A percentile compares a stretch with the other conserved stretches of the same genome.
These are phyloP conservation scores for Pedetes capensis DNA, from an alignment of 2,113 vertebrate species.

Conservation along the genomic window DNA sequence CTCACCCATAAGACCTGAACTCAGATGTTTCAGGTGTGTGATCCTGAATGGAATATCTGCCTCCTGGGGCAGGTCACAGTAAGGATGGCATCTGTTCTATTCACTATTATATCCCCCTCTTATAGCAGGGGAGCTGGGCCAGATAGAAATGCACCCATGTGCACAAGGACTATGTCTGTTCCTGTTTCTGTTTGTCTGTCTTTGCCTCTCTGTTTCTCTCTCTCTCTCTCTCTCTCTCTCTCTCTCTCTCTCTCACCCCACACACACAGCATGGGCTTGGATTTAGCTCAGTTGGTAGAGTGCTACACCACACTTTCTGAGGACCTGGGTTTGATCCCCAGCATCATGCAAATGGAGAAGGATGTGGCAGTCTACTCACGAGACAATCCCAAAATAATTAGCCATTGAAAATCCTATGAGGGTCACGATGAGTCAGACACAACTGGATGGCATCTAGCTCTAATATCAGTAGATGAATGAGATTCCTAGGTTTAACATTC, in stretches of 20 bases:
- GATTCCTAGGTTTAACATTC: not conserved
- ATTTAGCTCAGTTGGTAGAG: no score
- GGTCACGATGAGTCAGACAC: no score
- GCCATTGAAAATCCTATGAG: no score
- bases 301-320: no score
- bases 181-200: no score
- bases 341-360: no score
- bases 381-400: no score
- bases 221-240: not conserved
- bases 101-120: not conserved
- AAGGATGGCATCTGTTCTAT: not conserved
- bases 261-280: not conserved
- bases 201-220: not conserved
- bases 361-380: no score
- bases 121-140: not conserved
- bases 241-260: not conserved
- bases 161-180: no score
- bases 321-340: no score
- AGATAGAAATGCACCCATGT: not conserved
- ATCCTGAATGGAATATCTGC: not conserved
- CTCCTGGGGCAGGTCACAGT: not conserved
- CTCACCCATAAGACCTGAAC: not conserved
- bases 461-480: not conserved
- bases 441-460: no score
- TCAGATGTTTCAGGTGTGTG: not conserved